Conservation (phyloP, 2,113 vertebrate species). For the Cottus gobio region DNA sequence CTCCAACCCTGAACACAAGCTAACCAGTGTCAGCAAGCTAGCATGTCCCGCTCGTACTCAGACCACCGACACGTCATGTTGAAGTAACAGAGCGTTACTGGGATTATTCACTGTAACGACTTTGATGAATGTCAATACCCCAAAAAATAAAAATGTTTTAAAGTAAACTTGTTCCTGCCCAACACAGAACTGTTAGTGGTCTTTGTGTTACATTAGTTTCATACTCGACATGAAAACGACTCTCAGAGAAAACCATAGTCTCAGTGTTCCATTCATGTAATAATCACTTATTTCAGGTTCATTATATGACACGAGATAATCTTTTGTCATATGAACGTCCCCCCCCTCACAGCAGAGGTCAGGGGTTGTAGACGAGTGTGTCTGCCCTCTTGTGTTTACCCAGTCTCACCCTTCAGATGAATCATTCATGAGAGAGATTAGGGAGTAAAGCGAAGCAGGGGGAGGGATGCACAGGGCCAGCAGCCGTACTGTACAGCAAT, state of each 20-base stretch:
- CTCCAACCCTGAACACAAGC: no score
- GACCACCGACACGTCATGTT: not conserved
- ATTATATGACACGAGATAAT: not conserved
- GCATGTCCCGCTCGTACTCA: not conserved
- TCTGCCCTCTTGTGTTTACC: slow-evolving; percentile 56
- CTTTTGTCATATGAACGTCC: no score
- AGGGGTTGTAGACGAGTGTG: slow-evolving; percentile 26
- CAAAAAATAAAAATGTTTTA: no score
- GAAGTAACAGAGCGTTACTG: not conserved
- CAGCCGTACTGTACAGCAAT: slow-evolving; percentile 21
- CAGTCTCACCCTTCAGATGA: slow-evolving; percentile 49
- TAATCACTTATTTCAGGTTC: not conserved
- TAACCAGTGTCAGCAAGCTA: not conserved
- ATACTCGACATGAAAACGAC: not conserved
- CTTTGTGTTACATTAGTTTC: not conserved
- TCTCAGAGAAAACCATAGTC: not conserved
- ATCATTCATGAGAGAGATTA: slow-evolving; percentile 54
- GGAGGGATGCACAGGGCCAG: slow-evolving; percentile 10
- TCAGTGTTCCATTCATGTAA: not conserved
- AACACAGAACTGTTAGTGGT: not conserved
- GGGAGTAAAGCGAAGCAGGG: slow-evolving; percentile 27
- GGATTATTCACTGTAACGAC: not conserved
- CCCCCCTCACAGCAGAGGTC: no score
- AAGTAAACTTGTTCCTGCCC: not conserved
- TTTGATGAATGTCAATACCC: not conserved